Evolutionary conservation across 2,113 vertebrate genomes (phyloP).

Genomic region (Thinocorus orbignyianus): DNA sequence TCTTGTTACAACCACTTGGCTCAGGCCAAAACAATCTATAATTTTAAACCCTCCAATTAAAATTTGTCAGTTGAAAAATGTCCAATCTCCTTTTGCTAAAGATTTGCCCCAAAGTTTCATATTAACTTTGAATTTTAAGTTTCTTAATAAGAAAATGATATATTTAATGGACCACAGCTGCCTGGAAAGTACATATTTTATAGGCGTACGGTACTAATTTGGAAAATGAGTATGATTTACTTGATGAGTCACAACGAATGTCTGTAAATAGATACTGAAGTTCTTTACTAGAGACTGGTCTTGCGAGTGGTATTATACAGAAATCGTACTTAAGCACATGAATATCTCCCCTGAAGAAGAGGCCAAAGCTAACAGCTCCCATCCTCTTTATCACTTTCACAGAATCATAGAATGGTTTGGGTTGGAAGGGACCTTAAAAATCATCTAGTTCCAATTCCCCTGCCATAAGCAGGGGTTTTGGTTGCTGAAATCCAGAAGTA

Average conservation of each 20-base stretch:
- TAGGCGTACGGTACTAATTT: slow-evolving; percentile 43
- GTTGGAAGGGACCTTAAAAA: no score
- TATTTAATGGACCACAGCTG: slow-evolving; percentile 54
- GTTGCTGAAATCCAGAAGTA: neutral
- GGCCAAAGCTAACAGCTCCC: neutral
- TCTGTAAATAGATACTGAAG: slow-evolving; percentile 38
- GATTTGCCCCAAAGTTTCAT: neutral
- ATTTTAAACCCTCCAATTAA: neutral
- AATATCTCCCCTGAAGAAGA: neutral
- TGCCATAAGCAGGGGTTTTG: neutral
- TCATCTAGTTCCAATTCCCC: no score
- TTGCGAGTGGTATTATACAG: neutral
- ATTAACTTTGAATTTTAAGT: slow-evolving; percentile 56
- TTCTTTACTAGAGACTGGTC: neutral
- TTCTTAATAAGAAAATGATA: slow-evolving; percentile 66
- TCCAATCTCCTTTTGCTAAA: neutral
- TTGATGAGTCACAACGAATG: slow-evolving; percentile 64
- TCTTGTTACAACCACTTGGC: neutral
- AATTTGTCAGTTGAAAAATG: neutral
- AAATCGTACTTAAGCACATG: neutral
- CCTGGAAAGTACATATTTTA: slow-evolving; percentile 47
- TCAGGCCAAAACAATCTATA: neutral
- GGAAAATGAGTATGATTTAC: slow-evolving; percentile 65
- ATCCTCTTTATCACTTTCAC: neutral
- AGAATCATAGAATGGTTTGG: no score